Conservation (phyloP, 1,140 invertebrate genomes). For the Polyergus mexicanus region DNA sequence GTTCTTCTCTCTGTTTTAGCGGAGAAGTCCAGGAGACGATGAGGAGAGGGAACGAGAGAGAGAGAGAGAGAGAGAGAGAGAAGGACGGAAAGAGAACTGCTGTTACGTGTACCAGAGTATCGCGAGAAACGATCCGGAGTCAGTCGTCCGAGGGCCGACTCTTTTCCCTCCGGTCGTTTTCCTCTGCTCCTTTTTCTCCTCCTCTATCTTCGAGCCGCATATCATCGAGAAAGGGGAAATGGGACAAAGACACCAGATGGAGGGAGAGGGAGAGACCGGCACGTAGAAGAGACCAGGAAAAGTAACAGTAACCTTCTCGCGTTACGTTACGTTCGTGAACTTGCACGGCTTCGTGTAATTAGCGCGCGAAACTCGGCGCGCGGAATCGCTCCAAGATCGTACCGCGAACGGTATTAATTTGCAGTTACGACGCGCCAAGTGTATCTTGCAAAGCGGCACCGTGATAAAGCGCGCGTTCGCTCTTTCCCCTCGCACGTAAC, state of each 20-base stretch:
- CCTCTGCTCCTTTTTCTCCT: background rate
- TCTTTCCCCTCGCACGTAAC: background rate
- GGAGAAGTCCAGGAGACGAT: conserved; percentile 40
- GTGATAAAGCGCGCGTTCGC: background rate
- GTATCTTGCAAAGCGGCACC: conserved; percentile 14
- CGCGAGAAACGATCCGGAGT: conserved; percentile 67
- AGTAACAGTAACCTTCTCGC: conserved; percentile 76
- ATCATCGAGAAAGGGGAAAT: conserved; percentile 13
- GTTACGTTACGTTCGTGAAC: conserved; percentile 74
- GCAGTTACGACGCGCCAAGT: conserved; percentile 35
- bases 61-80: background rate
- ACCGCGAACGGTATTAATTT: conserved; percentile 56
- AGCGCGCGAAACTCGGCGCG: conserved; percentile 61
- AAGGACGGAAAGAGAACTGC: background rate
- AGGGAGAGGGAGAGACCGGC: background rate
- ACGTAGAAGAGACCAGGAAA: conserved; percentile 63
- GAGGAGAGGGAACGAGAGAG: background rate
- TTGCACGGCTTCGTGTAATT: conserved; percentile 74
- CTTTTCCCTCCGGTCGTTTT: conserved; percentile 6
- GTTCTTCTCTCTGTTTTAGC: conserved; percentile 65
- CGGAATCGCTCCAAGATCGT: conserved; percentile 44
- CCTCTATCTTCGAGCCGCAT: conserved; percentile 23
- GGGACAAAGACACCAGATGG: conserved; percentile 1
- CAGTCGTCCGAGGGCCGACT: conserved; percentile 29
- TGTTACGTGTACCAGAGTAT: conserved; percentile 47